Evolutionary conservation across 2,797 vertebrate species (phyloP).

Genomic region (Rhinella marina): DNA sequence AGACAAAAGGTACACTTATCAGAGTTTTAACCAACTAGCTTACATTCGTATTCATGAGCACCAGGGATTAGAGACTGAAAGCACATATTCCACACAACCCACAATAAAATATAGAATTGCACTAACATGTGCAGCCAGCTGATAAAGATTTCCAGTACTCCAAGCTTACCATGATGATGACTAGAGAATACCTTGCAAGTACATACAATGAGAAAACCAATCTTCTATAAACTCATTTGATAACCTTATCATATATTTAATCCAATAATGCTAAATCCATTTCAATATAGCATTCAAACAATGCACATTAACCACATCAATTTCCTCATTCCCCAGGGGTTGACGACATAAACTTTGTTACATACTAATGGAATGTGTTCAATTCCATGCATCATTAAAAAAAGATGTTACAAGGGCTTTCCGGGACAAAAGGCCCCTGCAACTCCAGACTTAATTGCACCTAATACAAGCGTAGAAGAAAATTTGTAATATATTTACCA

Average conservation of each 20-base stretch:
- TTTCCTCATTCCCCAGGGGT: not conserved
- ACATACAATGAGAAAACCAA: slow-evolving; percentile 6
- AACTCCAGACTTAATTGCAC: no score
- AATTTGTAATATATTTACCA: no score
- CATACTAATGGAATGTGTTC: not conserved
- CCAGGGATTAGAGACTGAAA: not conserved
- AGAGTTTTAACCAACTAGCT: not conserved
- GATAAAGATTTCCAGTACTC: slow-evolving; percentile 20
- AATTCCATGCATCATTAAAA: not conserved
- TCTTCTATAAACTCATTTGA: slow-evolving; percentile 34
- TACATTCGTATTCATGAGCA: slow-evolving; percentile 14
- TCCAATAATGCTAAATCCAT: slow-evolving; percentile 25
- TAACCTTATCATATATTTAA: slow-evolving; percentile 24
- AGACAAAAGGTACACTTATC: not conserved
- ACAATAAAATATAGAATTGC: not conserved
- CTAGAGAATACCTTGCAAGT: slow-evolving; percentile 20
- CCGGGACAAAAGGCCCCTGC: no score
- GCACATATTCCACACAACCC: not conserved
- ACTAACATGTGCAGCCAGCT: slow-evolving; percentile 9
- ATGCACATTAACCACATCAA: not conserved
- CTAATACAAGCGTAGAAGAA: no score
- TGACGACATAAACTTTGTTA: not conserved
- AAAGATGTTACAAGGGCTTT: no score
- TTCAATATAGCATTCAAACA: slow-evolving; percentile 9
- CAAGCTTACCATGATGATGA: slow-evolving; percentile 11